These are phyloP conservation scores for Chaetops frenatus DNA, from an alignment of 2,113 vertebrate species.

Conservation along the genomic window DNA sequence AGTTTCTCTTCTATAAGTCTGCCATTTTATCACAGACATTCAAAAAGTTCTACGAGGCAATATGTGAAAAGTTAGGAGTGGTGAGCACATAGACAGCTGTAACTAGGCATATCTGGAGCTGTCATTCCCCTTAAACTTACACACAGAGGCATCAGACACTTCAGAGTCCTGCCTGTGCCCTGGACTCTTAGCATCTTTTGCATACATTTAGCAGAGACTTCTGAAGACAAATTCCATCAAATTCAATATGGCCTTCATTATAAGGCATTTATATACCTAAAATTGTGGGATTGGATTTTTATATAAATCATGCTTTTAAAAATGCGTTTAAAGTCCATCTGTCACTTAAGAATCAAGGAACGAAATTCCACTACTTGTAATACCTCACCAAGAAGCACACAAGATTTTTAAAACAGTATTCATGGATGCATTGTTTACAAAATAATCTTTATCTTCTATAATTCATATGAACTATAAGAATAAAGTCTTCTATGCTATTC, in stretches of 20 bases:
- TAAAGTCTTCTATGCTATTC: background rate
- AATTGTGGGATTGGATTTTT: background rate
- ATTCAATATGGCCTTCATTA: background rate
- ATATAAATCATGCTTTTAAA: background rate
- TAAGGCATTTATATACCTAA: background rate
- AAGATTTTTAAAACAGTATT: background rate
- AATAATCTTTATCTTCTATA: background rate
- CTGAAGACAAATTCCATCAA: background rate
- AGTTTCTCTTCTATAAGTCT: background rate
- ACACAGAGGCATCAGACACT: background rate
- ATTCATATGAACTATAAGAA: background rate
- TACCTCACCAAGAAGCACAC: background rate
- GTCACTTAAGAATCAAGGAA: background rate
- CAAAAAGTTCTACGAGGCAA: background rate
- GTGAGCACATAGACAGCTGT: background rate
- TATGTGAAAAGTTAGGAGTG: background rate
- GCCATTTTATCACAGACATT: background rate
- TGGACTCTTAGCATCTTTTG: background rate
- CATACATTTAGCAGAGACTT: background rate
- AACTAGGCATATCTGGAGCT: background rate
- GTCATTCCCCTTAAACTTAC: background rate
- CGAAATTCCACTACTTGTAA: background rate
- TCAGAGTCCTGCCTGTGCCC: background rate
- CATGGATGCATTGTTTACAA: background rate
- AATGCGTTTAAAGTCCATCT: background rate